Conservation (phyloP, 1,140 invertebrate species). For the Ganaspis sp. region DNA sequence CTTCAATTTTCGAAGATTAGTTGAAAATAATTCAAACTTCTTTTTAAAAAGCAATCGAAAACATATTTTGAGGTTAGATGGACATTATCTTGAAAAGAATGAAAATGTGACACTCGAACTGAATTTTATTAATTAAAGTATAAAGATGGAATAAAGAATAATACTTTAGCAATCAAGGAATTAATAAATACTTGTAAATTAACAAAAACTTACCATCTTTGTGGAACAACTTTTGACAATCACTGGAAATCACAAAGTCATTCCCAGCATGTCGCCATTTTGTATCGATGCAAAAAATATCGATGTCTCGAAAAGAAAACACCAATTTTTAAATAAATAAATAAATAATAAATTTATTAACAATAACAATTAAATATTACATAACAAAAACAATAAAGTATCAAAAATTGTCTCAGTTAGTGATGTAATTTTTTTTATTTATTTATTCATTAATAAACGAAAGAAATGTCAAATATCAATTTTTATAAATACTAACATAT, state of each 20-base stretch:
- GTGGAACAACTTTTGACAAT: slow-evolving; percentile 36
- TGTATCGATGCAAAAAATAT: slow-evolving; percentile 10
- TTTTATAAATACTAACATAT: too few species aligned
- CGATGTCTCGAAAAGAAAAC: neutral
- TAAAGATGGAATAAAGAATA: neutral
- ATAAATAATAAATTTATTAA: neutral
- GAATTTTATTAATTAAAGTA: neutral
- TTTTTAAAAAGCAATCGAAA: neutral
- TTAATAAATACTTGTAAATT: neutral
- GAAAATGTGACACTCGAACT: neutral
- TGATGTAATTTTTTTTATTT: too few species aligned
- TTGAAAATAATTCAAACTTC: neutral
- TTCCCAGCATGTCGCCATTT: slow-evolving; percentile 42
- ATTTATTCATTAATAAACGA: too few species aligned
- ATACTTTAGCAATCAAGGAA: neutral
- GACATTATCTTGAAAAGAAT: neutral
- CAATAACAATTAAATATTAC: too few species aligned
- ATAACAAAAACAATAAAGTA: too few species aligned
- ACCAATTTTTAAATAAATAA: neutral
- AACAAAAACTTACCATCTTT: slow-evolving; percentile 45
- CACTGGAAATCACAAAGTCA: slow-evolving; percentile 47
- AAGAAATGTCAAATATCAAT: too few species aligned
- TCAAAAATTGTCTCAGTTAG: too few species aligned
- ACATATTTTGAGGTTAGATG: slow-evolving; percentile 27
- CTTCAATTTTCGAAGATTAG: too few species aligned